These are phyloP conservation scores for Balanococcus diminutus DNA, from an alignment of 2,888 invertebrate genomes.

Conservation along the genomic window DNA sequence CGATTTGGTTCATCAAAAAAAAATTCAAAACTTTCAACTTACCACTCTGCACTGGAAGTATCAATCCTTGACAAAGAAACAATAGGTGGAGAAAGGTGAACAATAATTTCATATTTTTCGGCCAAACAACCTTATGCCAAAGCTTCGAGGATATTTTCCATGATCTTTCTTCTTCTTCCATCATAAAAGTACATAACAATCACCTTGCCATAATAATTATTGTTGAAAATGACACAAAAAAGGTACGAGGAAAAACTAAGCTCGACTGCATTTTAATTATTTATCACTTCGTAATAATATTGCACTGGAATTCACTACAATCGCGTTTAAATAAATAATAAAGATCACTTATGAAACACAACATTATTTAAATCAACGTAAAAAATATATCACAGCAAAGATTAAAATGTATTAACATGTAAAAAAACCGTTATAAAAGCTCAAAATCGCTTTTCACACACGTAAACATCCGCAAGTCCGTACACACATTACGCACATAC, in stretches of 20 bases:
- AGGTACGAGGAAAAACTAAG: not conserved
- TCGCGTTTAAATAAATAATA: not conserved
- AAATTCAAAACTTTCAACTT: not conserved
- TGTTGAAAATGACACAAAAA: not conserved
- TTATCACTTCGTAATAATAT: not conserved
- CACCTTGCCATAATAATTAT: constrained; percentile 7
- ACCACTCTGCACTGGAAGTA: not conserved
- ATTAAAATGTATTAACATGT: not conserved
- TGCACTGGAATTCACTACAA: constrained; percentile 7
- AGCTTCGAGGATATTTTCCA: not conserved
- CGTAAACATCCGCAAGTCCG: not conserved
- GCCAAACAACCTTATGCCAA: not conserved
- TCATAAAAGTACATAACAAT: not conserved
- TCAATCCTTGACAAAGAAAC: constrained; percentile 1
- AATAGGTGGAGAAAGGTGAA: not conserved
- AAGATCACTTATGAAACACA: not conserved
- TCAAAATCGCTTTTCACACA: constrained; percentile 29
- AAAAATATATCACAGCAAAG: constrained; percentile 21
- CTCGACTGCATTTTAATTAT: constrained; percentile 16
- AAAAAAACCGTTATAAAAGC: constrained; percentile 38
- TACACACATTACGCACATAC: not conserved
- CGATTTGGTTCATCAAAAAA: not conserved
- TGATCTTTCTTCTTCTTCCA: constrained; percentile 37
- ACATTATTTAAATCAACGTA: constrained; percentile 29
- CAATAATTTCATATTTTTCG: not conserved